Percentiles rank a stretch among this genome's conserved stretches.
Evolutionary conservation across 2,888 invertebrate species (phyloP).

Genomic region (Anthophora plumipes): DNA sequence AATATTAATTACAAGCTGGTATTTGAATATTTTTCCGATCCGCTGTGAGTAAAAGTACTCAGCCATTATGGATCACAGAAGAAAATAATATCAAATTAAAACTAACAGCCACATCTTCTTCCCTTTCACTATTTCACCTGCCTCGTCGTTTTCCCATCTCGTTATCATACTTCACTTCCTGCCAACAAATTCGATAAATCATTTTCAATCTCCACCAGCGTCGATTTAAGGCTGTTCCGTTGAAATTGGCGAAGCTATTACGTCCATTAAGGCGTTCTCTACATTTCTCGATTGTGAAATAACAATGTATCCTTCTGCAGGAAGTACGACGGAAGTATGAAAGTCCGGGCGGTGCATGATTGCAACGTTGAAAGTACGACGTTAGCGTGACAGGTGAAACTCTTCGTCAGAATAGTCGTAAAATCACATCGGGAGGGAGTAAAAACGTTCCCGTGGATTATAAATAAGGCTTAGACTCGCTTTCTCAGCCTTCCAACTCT

Average conservation of each 20-base stretch:
- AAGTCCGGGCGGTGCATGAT: conserved; percentile 18
- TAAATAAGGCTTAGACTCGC: conserved; percentile 58
- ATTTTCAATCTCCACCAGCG: conserved; percentile 9
- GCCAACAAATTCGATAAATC: not conserved
- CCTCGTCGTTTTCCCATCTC: no score
- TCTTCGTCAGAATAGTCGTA: conserved; percentile 34
- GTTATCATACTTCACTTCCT: not conserved
- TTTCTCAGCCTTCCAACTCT: conserved; percentile 43
- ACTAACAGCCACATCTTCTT: no score
- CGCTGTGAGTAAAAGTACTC: no score
- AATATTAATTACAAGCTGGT: no score
- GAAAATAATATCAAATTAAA: no score
- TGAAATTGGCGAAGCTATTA: conserved; percentile 5
- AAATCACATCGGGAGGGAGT: conserved; percentile 48
- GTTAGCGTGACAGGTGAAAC: conserved; percentile 64
- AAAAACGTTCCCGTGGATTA: conserved; percentile 58
- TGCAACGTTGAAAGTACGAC: conserved; percentile 14
- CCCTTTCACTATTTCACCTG: no score
- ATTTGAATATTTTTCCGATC: no score
- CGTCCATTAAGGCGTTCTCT: not conserved
- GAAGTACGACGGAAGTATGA: conserved; percentile 38
- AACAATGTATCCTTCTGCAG: conserved; percentile 18
- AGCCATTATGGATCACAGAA: no score
- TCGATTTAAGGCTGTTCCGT: not conserved
- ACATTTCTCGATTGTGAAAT: not conserved